These are phyloP conservation scores for Gadopsis marmoratus DNA, from an alignment of 2,797 vertebrate species.

Conservation along the genomic window DNA sequence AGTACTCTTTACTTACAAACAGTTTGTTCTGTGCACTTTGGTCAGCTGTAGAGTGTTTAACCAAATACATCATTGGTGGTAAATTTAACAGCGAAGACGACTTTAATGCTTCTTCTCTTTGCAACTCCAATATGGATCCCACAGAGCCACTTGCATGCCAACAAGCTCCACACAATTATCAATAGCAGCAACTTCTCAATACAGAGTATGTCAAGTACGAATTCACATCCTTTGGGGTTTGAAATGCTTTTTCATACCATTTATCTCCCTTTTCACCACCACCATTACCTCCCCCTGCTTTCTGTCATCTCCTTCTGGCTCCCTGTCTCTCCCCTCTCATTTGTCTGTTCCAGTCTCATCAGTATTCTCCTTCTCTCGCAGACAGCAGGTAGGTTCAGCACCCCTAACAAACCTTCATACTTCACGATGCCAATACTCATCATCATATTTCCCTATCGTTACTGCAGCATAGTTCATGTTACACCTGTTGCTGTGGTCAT, in stretches of 20 bases:
- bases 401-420: conserved; percentile 22
- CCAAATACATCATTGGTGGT: neutral
- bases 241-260: conserved; percentile 62
- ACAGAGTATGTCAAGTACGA: neutral
- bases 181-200: neutral
- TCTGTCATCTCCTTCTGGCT: conserved; percentile 56
- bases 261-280: conserved; percentile 70
- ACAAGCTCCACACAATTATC: neutral
- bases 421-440: conserved; percentile 24
- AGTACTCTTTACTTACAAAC: neutral
- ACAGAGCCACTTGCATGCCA: neutral
- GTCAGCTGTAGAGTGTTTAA: neutral
- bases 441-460: conserved; percentile 34
- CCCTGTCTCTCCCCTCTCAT: conserved; percentile 40
- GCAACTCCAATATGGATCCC: neutral
- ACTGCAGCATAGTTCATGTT: conserved; percentile 41
- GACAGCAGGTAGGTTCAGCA: conserved; percentile 55
- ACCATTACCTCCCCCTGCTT: conserved; percentile 57
- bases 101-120: neutral
- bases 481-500: conserved; percentile 29
- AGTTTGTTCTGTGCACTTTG: neutral
- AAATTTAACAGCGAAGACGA: neutral
- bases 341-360: conserved; percentile 63
- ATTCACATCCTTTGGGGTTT: neutral
- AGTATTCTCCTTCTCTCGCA: conserved; percentile 56